Conservation (phyloP, 1,140 invertebrate genomes). For the Venturia canescens region DNA sequence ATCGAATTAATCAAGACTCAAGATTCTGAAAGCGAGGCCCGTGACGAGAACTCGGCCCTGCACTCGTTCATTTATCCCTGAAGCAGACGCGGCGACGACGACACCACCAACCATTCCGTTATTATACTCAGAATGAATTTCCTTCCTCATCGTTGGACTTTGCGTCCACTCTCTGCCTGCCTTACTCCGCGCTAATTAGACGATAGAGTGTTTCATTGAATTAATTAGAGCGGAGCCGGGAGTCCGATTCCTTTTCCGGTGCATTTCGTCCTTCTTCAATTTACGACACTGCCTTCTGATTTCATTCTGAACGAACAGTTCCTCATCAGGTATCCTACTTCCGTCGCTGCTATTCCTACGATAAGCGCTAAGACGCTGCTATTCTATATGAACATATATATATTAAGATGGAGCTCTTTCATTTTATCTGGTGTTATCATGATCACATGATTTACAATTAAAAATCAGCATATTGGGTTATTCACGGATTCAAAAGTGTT, state of each 20-base stretch:
- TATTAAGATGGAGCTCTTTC: too few species aligned
- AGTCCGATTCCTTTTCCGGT: constrained; percentile 6
- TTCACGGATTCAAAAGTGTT: too few species aligned
- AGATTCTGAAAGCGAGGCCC: constrained; percentile 36
- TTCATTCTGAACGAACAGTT: not conserved
- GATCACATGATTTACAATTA: too few species aligned
- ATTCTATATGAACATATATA: too few species aligned
- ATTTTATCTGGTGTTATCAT: too few species aligned
- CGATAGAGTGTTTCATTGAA: constrained; percentile 40
- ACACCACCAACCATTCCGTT: constrained; percentile 3
- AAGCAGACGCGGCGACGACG: constrained; percentile 5
- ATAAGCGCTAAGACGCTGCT: too few species aligned
- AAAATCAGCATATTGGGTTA: too few species aligned
- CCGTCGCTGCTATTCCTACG: too few species aligned
- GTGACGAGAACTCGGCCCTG: constrained; percentile 29
- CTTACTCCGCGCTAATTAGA: constrained; percentile 22
- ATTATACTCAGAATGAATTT: constrained; percentile 38
- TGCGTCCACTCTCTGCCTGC: not conserved
- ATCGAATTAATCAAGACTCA: constrained; percentile 43
- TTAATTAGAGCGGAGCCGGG: constrained; percentile 27
- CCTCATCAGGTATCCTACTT: too few species aligned
- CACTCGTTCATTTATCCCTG: constrained; percentile 1
- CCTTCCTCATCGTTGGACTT: not conserved
- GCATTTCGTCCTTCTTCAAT: not conserved
- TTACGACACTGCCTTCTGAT: not conserved